Conservation (phyloP, 2,888 invertebrate species). For the Aethes cnicana region DNA sequence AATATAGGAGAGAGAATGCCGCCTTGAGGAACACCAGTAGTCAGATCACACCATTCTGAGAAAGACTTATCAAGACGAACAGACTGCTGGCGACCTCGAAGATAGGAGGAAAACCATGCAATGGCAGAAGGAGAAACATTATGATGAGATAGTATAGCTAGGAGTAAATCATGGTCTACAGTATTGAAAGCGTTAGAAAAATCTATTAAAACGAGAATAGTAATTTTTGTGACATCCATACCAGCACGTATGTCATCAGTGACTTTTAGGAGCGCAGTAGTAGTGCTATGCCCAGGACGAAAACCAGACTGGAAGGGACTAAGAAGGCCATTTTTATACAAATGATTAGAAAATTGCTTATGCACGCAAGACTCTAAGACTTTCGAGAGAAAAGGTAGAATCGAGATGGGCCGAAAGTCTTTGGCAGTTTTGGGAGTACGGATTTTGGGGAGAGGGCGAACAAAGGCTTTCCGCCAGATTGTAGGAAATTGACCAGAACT, state of each 20-base stretch:
- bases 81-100: not conserved
- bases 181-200: no score
- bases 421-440: not conserved
- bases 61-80: no score
- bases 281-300: not conserved
- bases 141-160: not conserved
- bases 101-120: not conserved
- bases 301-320: not conserved
- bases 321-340: not conserved
- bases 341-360: not conserved
- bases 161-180: not conserved
- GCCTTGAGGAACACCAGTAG: slow-evolving; percentile 5
- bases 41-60: not conserved
- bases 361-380: slow-evolving; percentile 4
- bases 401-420: slow-evolving; percentile 13
- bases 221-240: not conserved
- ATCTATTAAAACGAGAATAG: no score
- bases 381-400: slow-evolving; percentile 17
- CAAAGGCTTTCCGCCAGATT: slow-evolving; percentile 4
- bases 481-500: not conserved
- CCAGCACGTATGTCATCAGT: not conserved
- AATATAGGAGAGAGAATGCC: slow-evolving; percentile 9
- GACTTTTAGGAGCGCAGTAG: not conserved
- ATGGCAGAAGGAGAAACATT: no score
- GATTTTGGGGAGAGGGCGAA: slow-evolving; percentile 12